Base-by-base conservation (phyloP, 2,888 invertebrate genomes). In the Calameuta pallipes region DNA sequence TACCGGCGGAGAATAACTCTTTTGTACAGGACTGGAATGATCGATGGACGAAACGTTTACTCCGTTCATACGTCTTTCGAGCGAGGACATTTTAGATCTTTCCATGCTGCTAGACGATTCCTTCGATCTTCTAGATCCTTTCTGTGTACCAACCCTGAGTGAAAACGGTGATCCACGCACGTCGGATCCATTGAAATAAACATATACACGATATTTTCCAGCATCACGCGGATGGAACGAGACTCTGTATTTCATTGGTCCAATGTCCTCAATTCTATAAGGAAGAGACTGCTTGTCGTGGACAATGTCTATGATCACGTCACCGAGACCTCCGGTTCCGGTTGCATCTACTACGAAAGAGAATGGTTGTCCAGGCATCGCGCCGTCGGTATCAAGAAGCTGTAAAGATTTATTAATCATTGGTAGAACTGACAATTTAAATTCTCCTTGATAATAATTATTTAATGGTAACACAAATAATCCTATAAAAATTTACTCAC, bases 121-220 rank as follows among this genome's bases (percentile, higher is more conserved):
- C 73, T 86, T 88, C 0, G 89, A 90, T 37, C 89, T 85, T 37
- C 88, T 85, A 3, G 90, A 89, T 36, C 96, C 94, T 81, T 94
- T 94, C 80, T 93, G 94, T 0, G 96, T 95, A 33, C 97, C 97
- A 13, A 97, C 97, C 79, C 97, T 93, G 92, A 98, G 95, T 89
- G 97, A 95, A 89, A 96, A 97, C 36, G 97, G 97, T 15, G 97
- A 97, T 9, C 97, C 98, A 90, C 94, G 94, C n/a, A 96, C 95
- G 76, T 93, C 93, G 77, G 93, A 93, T 13, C 98, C 98, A 90
- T 98, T 98, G 92, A 98, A 99, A 90, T 97, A 98, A 41, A 98
- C 95, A 91, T 98, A 98, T 69, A 98, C 94, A 92, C 95, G 92
- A 78, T 96, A 96, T 91, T 96, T 96, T 77, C 96, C 96, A 76